These are phyloP conservation scores for Eulemur albifrons DNA, from an alignment of 2,797 vertebrate species.

Conservation along the genomic window DNA sequence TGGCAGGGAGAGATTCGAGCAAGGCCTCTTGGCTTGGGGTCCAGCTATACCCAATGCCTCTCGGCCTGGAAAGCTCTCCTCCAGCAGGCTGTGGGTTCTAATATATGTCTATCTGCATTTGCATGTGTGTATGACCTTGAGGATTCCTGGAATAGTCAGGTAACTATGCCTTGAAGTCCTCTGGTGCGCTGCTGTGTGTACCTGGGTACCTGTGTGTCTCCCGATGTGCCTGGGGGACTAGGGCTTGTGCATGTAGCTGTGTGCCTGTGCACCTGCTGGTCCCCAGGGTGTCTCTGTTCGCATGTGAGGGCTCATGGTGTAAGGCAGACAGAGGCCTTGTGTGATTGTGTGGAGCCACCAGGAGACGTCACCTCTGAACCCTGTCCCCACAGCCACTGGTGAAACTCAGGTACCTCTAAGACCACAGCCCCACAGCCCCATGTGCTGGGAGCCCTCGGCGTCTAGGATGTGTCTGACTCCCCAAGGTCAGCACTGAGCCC, in stretches of 20 bases:
- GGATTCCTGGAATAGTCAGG: background rate
- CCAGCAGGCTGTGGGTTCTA: background rate
- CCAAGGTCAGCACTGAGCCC: background rate
- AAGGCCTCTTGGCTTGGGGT: background rate
- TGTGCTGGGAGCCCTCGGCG: background rate
- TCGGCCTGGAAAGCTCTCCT: background rate
- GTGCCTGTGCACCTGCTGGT: background rate
- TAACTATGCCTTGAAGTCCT: background rate
- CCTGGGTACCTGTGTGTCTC: background rate
- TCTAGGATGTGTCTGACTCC: background rate
- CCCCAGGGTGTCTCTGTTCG: background rate
- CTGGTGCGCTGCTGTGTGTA: background rate
- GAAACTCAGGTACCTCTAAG: slow-evolving; percentile 15
- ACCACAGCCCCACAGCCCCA: background rate
- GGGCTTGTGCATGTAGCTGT: background rate
- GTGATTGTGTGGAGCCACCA: background rate
- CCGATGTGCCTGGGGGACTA: background rate
- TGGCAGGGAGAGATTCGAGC: background rate
- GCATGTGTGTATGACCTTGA: slow-evolving; percentile 61
- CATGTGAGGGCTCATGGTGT: background rate
- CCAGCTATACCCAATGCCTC: background rate
- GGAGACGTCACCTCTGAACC: background rate
- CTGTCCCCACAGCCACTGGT: background rate
- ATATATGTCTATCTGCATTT: background rate
- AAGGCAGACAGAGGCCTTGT: background rate